Conservation (phyloP, 2,113 vertebrate genomes). For the Megaptera novaeangliae region DNA sequence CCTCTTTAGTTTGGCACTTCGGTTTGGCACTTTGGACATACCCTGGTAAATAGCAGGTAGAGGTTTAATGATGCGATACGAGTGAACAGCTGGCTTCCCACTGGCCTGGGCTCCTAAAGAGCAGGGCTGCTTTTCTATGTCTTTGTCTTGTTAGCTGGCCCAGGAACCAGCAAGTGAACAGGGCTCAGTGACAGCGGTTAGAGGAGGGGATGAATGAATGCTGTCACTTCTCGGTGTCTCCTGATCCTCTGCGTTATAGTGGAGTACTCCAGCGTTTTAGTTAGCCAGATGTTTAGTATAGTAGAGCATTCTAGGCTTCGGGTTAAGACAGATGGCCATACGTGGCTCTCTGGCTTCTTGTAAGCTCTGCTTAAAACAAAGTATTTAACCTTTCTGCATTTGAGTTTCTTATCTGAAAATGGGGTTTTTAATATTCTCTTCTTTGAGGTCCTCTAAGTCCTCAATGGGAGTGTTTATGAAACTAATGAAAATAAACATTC, state of each 20-base stretch:
- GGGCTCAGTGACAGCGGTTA: neutral
- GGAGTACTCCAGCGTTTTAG: neutral
- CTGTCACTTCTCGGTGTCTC: neutral
- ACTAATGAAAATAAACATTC: neutral
- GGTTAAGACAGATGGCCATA: rapidly evolving
- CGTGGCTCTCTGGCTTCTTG: neutral
- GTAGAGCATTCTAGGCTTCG: neutral
- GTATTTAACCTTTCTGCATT: neutral
- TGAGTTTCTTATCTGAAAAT: neutral
- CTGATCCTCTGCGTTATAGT: rapidly evolving
- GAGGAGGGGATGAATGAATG: neutral
- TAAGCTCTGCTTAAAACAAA: neutral
- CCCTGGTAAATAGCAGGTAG: neutral
- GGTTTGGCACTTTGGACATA: neutral
- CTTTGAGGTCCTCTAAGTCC: neutral
- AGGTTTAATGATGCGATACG: neutral
- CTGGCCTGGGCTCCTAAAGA: neutral
- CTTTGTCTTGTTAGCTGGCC: neutral
- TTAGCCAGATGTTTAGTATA: neutral
- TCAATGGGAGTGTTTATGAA: neutral
- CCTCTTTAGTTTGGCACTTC: neutral
- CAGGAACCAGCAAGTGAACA: neutral
- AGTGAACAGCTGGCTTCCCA: neutral
- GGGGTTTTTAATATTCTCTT: neutral
- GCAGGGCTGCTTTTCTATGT: neutral